These are phyloP conservation scores for Suncus etruscus DNA, from an alignment of 2,113 vertebrate species.

Conservation along the genomic window DNA sequence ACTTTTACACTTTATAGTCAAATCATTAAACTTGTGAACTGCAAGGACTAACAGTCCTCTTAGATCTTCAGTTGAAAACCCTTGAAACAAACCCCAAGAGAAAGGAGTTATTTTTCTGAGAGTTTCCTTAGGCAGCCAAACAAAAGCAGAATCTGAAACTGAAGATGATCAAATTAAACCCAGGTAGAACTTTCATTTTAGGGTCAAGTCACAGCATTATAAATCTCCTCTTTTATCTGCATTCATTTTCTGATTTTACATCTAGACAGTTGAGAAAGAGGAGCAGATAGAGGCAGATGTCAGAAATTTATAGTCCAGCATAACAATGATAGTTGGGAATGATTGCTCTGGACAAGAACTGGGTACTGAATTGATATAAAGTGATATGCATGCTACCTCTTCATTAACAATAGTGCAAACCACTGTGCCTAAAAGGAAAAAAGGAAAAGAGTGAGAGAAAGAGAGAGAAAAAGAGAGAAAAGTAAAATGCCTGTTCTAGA, in stretches of 20 bases:
- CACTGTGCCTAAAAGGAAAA: too few relatives aligned
- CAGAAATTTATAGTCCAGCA: too few relatives aligned
- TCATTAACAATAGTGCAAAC: too few relatives aligned
- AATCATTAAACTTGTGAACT: conserved; percentile 75
- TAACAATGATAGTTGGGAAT: too few relatives aligned
- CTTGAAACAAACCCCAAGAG: neutral
- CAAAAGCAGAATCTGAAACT: conserved; percentile 8
- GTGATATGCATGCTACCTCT: too few relatives aligned
- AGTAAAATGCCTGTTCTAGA: too few relatives aligned
- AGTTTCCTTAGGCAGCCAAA: neutral
- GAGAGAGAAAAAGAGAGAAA: too few relatives aligned
- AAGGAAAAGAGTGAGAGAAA: too few relatives aligned
- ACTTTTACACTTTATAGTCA: conserved; percentile 40
- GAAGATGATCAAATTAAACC: neutral
- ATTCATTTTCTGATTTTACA: neutral
- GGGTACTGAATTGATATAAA: too few relatives aligned
- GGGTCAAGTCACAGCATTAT: too few relatives aligned
- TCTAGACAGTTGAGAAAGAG: neutral
- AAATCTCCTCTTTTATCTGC: neutral
- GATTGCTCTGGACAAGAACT: too few relatives aligned
- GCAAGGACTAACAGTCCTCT: neutral
- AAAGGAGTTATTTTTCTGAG: neutral
- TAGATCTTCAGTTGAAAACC: neutral
- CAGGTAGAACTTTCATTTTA: neutral
- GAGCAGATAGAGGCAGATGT: neutral